Conservation (phyloP, 2,888 invertebrate species). For the Eurytoma californica region DNA sequence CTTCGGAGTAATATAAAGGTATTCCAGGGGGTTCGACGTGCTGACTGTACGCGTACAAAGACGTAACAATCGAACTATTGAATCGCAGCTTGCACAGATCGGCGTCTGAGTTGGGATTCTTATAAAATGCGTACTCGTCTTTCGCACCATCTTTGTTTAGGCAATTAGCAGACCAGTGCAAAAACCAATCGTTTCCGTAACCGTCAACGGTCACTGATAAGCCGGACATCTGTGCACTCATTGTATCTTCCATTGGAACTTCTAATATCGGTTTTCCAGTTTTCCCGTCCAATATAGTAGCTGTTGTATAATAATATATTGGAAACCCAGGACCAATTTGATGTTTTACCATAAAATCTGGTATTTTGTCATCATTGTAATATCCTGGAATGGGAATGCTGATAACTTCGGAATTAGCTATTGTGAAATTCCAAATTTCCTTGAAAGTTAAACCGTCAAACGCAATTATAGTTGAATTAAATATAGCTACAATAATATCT, state of each 20-base stretch:
- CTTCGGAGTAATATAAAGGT: conserved; percentile 82
- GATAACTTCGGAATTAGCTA: conserved; percentile 82
- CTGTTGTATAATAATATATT: conserved; percentile 84
- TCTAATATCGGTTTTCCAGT: conserved; percentile 79
- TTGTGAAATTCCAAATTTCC: conserved; percentile 84
- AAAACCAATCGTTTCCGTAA: conserved; percentile 85
- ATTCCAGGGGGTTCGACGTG: conserved; percentile 84
- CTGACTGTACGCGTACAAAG: conserved; percentile 81
- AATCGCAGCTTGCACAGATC: conserved; percentile 84
- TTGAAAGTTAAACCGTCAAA: conserved; percentile 82
- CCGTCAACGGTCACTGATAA: conserved; percentile 78
- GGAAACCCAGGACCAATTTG: conserved; percentile 84
- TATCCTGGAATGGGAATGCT: conserved; percentile 87
- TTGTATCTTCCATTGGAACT: conserved; percentile 78
- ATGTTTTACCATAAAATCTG: conserved; percentile 87
- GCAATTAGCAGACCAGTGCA: conserved; percentile 87
- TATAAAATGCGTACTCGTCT: conserved; percentile 76
- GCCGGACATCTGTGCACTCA: conserved; percentile 80
- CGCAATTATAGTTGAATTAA: conserved; percentile 84
- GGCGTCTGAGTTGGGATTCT: conserved; percentile 62
- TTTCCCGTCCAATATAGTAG: conserved; percentile 78
- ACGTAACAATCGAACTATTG: conserved; percentile 81
- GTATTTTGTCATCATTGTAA: conserved; percentile 85
- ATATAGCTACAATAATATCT: conserved; percentile 85
- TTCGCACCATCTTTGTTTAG: conserved; percentile 74